phyloP scores from a whole-genome alignment of 2,797 vertebrate species.

The Echiichthys vipera region DNA sequence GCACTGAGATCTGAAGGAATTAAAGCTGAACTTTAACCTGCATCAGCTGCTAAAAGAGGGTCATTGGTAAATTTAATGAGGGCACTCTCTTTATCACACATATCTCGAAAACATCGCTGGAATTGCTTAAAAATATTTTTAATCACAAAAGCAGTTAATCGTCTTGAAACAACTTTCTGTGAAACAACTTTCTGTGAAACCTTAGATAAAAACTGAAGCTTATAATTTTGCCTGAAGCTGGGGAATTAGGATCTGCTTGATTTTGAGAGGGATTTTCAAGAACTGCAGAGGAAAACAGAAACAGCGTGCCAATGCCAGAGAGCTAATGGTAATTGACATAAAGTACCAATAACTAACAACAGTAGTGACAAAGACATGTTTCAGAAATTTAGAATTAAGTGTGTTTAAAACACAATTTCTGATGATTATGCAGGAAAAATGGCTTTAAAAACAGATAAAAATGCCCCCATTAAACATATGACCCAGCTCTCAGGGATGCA shows the following conservation, averaged over 20 bases:
- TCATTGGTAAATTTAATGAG: constrained; percentile 68
- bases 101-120: constrained; percentile 50
- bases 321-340: background rate
- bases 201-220: constrained; percentile 42
- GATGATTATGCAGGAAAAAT: background rate
- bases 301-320: background rate
- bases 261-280: constrained; percentile 28
- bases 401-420: constrained; percentile 9
- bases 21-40: constrained; percentile 67
- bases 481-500: background rate
- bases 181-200: constrained; percentile 50
- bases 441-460: background rate
- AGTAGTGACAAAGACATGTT: background rate
- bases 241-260: constrained; percentile 23
- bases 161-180: constrained; percentile 56
- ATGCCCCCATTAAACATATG: background rate
- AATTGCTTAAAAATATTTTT: constrained; percentile 49
- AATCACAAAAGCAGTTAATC: constrained; percentile 59
- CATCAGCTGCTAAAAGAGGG: constrained; percentile 60
- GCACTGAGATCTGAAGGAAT: constrained; percentile 65
- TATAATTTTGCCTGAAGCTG: constrained; percentile 30
- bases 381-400: no score
- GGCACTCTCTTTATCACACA: constrained; percentile 42
- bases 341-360: background rate
- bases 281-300: constrained; percentile 14